These are phyloP conservation scores for Iguana delicatissima DNA, from an alignment of 2,797 vertebrate species.

Conservation along the genomic window DNA sequence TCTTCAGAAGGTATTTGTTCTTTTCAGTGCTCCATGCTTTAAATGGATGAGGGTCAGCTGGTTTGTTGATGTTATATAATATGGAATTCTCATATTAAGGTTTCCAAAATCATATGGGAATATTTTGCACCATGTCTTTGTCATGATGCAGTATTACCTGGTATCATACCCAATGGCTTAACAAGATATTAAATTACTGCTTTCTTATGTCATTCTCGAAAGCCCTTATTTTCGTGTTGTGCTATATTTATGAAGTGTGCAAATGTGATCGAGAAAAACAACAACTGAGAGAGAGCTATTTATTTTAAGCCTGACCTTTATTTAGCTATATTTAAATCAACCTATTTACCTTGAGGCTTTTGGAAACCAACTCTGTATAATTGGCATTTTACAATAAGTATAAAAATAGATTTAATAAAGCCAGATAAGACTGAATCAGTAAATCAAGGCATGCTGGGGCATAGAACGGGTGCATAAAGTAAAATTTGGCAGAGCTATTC, in stretches of 20 bases:
- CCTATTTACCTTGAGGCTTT: conserved; percentile 29
- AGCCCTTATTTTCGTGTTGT: conserved; percentile 67
- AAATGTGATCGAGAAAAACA: conserved; percentile 52
- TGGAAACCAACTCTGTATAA: conserved; percentile 45
- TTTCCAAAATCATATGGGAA: conserved; percentile 81
- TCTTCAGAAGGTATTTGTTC: conserved; percentile 81
- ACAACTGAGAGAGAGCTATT: conserved; percentile 17
- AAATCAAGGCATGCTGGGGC: conserved; percentile 44
- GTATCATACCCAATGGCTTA: conserved; percentile 78
- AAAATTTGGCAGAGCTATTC: conserved; percentile 13
- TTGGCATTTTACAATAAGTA: conserved; percentile 47
- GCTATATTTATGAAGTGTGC: conserved; percentile 70
- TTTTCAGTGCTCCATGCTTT: conserved; percentile 74
- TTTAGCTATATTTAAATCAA: conserved; percentile 57
- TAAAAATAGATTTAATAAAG: conserved; percentile 42
- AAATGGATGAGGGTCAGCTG: conserved; percentile 79
- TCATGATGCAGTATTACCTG: conserved; percentile 75
- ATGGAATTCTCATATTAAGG: conserved; percentile 80
- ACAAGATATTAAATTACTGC: conserved; percentile 83
- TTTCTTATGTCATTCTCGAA: conserved; percentile 77
- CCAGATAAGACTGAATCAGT: conserved; percentile 37
- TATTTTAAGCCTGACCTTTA: conserved; percentile 59
- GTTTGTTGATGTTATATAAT: conserved; percentile 82
- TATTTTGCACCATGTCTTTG: conserved; percentile 81
- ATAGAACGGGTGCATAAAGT: conserved; percentile 19